Evolutionary conservation across 92 coral and sea anemone genomes (phyloP).

Genomic region (Siderastrea radians): DNA sequence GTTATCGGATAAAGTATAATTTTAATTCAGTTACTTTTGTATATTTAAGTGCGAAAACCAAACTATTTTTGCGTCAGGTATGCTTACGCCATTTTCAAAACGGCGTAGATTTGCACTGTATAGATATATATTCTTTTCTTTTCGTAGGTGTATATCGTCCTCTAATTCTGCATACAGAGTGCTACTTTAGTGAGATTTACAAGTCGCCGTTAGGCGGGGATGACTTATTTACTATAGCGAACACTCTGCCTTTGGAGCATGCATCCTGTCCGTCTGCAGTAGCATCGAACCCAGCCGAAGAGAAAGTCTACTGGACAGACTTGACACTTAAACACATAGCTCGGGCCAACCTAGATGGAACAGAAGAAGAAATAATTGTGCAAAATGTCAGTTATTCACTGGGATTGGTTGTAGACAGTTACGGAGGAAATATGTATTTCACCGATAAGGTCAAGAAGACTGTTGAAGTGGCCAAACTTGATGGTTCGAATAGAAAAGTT

Average conservation of each 20-base stretch:
- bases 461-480: constrained; percentile 75
- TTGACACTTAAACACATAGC: constrained; percentile 49
- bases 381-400: constrained; percentile 47
- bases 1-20: too few relatives aligned
- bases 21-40: too few relatives aligned
- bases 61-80: background rate
- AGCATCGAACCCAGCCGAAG: constrained; percentile 67
- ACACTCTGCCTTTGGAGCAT: constrained; percentile 33
- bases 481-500: constrained; percentile 69
- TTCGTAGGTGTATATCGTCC: constrained; percentile 8
- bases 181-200: constrained; percentile 36
- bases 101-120: too few relatives aligned
- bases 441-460: constrained; percentile 54
- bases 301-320: constrained; percentile 87
- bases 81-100: too few relatives aligned
- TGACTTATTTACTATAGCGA: constrained; percentile 23
- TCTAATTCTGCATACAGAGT: constrained; percentile 39
- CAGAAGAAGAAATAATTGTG: constrained; percentile 73
- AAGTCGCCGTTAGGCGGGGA: constrained; percentile 22
- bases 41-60: background rate
- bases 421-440: constrained; percentile 74
- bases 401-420: constrained; percentile 77
- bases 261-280: constrained; percentile 66
- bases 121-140: background rate
- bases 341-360: constrained; percentile 79